Evolutionary conservation across 1,140 invertebrate genomes (phyloP), one percentile per base, ranked within the genome.

Genomic region (Ceratosolen fusciceps): DNA sequence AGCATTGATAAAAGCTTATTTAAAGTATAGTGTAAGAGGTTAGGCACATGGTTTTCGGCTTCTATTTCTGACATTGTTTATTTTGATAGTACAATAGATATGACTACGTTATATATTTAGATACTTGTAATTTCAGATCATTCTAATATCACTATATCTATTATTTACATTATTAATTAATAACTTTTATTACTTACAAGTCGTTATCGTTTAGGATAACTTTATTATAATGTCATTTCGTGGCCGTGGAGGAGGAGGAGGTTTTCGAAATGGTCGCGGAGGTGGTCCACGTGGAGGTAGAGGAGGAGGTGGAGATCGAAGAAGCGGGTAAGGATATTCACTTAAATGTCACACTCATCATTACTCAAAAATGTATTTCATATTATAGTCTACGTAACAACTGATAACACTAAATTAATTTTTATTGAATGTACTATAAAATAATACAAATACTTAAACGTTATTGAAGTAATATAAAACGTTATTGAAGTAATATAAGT

Each of bases 211-310:
- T 74, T 31, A 58, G 31, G n/a, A 80, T 81, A 81, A 47, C 2
- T 31, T 37, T 56, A 19, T 62, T 52, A 74, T n/a, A 85, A 72
- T 90, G 89, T 88, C 89, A 79, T 90, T 89, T 43, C 86, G 88
- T 29, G 82, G 91, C 81, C 82, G 86, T 58, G 85, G 90, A 52
- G 82, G 84, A 77, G 86, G 88, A 90, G 83, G 88, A 90, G 90
- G 89, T 74, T 88, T 90, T 31, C 86, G 90, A 68, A 88, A 91
- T 29, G 90, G 91, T 76, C 81, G 84, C 78, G 85, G 88, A 77
- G 67, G 76, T 31, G 34, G 83, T 65, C 34, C 58, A 34, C 19
- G 60, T 37, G 87, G 87, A 39, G 86, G 90, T 58, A 77, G 90
- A n/a, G 84, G 86, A n/a, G 43, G 72, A 70, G 84, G 87, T 56